phyloP scores from a whole-genome alignment of 2,113 vertebrate species.

The Pelusios castaneus region DNA sequence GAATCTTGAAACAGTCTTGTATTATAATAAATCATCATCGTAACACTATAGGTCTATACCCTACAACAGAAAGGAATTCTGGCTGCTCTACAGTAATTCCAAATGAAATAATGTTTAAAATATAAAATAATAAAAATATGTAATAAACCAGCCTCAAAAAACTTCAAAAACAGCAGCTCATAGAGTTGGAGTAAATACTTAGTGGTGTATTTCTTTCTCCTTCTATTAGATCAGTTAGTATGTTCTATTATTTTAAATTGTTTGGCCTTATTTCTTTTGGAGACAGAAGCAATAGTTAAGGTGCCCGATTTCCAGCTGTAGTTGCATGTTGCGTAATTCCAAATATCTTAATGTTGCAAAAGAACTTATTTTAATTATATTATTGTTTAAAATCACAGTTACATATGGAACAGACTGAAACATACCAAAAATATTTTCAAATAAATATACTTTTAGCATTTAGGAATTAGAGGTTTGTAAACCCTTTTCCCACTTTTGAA shows the following conservation, averaged over 20 bases:
- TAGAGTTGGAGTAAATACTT: neutral
- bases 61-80: neutral
- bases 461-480: neutral
- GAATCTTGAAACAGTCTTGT: constrained; percentile 16
- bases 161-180: neutral
- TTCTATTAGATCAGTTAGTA: neutral
- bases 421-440: neutral
- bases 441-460: neutral
- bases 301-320: neutral
- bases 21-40: constrained; percentile 33
- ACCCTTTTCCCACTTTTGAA: neutral
- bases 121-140: neutral
- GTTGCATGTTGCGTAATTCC: neutral
- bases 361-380: neutral
- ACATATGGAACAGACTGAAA: neutral
- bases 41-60: neutral
- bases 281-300: neutral
- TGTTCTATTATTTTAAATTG: neutral
- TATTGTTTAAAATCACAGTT: neutral
- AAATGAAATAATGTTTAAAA: neutral
- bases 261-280: neutral
- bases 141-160: neutral
- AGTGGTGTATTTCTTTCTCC: neutral
- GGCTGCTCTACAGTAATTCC: neutral
- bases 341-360: neutral